Evolutionary conservation across 1,140 invertebrate species (phyloP).

Genomic region (Aplysia californica): DNA sequence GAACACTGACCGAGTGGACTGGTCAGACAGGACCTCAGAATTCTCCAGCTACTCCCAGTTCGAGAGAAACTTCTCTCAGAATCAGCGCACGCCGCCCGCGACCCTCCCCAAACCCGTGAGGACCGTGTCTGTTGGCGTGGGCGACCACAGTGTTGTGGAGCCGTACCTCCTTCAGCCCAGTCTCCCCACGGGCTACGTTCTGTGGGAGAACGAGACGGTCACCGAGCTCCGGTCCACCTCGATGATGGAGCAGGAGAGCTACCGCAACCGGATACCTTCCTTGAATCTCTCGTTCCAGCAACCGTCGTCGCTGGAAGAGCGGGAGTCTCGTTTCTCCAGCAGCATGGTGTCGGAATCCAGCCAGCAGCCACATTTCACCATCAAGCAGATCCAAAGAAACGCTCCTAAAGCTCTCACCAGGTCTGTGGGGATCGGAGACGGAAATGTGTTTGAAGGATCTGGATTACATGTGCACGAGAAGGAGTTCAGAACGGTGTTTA

Average conservation of each 20-base stretch:
- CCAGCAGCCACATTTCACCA: conserved; percentile 24
- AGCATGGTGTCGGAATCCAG: background rate
- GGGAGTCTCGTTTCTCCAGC: conserved; percentile 25
- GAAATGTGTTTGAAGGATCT: conserved; percentile 60
- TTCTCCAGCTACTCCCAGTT: no score
- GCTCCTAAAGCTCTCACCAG: conserved; percentile 53
- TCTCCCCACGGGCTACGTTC: conserved; percentile 43
- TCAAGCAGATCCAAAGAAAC: conserved; percentile 34
- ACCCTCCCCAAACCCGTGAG: conserved; percentile 46
- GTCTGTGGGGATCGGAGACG: conserved; percentile 63
- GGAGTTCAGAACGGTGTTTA: conserved; percentile 65
- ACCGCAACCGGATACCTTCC: background rate
- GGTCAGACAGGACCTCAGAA: no score
- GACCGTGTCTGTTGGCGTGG: conserved; percentile 49
- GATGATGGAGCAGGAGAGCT: background rate
- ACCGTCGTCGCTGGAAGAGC: background rate
- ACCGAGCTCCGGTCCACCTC: conserved; percentile 32
- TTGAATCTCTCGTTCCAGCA: conserved; percentile 17
- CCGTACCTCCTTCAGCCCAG: conserved; percentile 55
- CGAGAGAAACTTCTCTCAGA: conserved; percentile 26
- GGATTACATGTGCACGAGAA: conserved; percentile 65
- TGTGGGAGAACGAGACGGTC: conserved; percentile 43
- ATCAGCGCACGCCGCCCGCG: conserved; percentile 42
- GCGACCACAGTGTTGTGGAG: conserved; percentile 58
- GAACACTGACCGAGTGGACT: conserved; percentile 55